Evolutionary conservation across 1,140 invertebrate genomes (phyloP), one percentile per base, ranked within the genome.

Genomic region (Drosophila takahashii): DNA sequence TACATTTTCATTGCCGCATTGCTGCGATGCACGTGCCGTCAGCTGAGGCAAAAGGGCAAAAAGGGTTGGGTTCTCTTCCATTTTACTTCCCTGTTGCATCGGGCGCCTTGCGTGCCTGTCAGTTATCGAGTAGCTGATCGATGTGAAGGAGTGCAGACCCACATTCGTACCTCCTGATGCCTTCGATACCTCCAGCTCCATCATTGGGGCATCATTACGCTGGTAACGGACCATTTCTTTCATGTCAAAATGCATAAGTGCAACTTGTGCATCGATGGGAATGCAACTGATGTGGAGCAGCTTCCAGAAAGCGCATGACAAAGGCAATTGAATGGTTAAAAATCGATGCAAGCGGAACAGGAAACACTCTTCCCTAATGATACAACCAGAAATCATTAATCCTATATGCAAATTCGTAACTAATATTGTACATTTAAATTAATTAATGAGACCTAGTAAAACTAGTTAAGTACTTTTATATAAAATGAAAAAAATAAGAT

Each of bases 71-170:
- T 50, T 48, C 32, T 79, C 53, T 59, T 79, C 27, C 5, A 4
- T 3, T 7, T 10, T 36, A 18, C 4, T 36, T 37, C 29, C 29
- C 8, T 7, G 8, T 11, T 22, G 39, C n/a, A 34, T 65, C 58
- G 37, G 76, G 83, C 83, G 83, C 83, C 84, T 87, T 87, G 84
- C 84, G 84, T 87, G 84, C 72, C 79, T 87, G 84, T 87, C 84
- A 87, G 51, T 87, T 87, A 89, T 69, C 61, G 61, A 52, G 72
- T 81, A 36, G 67, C 48, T 44, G 53, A 64, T 67, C 61, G 73
- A 81, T 86, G 65, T 59, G 74, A 77, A 80, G 76, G 42, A 45
- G 42, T 70, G 37, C 47, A 50, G 66, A 27, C 44, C 66, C 79
- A 81, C 69, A 65, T 22, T 22, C 22, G 22, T 76, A 66, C 79